Evolutionary conservation across 2,113 vertebrate species (phyloP).

Genomic region (Peromyscus californicus): DNA sequence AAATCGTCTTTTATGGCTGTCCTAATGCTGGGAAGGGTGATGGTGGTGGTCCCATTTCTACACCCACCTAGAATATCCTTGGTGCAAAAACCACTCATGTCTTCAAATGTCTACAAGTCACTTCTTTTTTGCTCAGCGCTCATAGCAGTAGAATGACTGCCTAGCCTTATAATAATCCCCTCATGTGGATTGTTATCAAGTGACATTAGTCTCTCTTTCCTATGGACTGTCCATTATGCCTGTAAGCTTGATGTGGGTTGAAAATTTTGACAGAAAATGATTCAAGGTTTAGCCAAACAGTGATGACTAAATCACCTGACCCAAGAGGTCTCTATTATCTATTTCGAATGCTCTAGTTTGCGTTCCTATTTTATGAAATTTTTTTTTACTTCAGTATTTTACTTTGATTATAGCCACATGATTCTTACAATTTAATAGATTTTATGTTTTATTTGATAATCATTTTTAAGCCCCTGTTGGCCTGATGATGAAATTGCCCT

Average conservation of each 20-base stretch:
- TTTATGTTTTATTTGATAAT: background rate
- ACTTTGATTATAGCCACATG: background rate
- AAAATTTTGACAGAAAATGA: background rate
- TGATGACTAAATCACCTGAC: rapidly evolving
- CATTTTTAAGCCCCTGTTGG: background rate
- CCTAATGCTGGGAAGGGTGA: background rate
- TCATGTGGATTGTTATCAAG: background rate
- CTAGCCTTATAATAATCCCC: background rate
- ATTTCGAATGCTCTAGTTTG: background rate
- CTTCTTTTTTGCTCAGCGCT: background rate
- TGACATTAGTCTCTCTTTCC: background rate
- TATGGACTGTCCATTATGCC: background rate
- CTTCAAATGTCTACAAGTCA: background rate
- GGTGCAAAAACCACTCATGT: background rate
- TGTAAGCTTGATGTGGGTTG: background rate
- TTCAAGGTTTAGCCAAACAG: background rate
- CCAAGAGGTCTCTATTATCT: background rate
- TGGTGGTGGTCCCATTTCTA: background rate
- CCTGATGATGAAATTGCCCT: background rate
- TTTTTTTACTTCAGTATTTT: background rate
- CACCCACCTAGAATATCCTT: background rate
- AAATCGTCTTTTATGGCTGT: background rate
- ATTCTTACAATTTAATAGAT: background rate
- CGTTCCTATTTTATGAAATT: background rate
- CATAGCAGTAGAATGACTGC: background rate